Percentiles rank a stretch among this genome's conserved stretches.
These are phyloP conservation scores for Alethe castanea DNA, from an alignment of 2,113 vertebrate species.

Conservation along the genomic window DNA sequence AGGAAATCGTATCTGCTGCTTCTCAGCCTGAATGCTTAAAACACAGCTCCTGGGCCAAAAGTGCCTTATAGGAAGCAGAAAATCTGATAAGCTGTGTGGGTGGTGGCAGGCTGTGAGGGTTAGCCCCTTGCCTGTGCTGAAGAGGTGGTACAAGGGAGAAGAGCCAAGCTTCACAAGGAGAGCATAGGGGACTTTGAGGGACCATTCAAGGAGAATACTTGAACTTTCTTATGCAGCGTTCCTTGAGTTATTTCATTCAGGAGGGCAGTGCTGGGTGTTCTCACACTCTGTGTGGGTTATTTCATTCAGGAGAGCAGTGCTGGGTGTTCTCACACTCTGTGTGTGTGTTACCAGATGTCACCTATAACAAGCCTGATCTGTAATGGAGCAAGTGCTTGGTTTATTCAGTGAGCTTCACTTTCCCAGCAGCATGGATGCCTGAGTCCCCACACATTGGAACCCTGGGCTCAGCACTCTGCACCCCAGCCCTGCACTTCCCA, in stretches of 20 bases:
- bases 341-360: not conserved
- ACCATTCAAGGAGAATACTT: not conserved
- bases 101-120: not conserved
- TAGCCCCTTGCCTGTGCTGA: not conserved
- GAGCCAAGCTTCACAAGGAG: not conserved
- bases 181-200: accelerated
- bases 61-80: not conserved
- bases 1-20: not conserved
- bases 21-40: not conserved
- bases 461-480: not conserved
- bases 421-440: not conserved
- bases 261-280: not conserved
- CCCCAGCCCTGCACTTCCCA: not conserved
- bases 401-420: not conserved
- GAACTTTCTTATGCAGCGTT: not conserved
- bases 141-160: not conserved
- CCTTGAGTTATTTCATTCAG: not conserved
- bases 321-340: not conserved
- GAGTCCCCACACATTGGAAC: accelerated
- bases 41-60: not conserved
- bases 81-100: not conserved
- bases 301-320: not conserved
- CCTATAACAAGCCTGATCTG: not conserved
- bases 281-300: not conserved
- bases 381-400: not conserved